A percentile compares a stretch with the other conserved stretches of the same genome.
phyloP scores from a whole-genome alignment of 2,797 vertebrate genomes.

The Huso huso region DNA sequence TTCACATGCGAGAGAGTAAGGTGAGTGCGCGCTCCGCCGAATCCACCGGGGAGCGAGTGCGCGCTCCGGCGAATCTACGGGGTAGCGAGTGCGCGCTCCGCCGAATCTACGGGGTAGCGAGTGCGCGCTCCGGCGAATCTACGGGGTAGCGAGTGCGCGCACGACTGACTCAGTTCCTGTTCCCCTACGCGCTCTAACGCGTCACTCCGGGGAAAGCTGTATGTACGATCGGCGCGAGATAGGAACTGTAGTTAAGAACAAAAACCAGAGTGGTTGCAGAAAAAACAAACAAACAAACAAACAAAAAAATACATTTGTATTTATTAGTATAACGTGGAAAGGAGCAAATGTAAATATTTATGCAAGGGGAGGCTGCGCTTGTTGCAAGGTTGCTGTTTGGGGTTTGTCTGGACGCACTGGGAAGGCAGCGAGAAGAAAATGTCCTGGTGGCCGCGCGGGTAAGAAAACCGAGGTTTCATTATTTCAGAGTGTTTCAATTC shows the following conservation, averaged over 20 bases:
- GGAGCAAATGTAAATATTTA: background rate
- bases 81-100: no score
- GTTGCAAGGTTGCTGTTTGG: background rate
- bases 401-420: constrained; percentile 5
- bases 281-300: no score
- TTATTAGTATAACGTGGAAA: no score
- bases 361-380: background rate
- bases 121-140: constrained; percentile 18
- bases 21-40: no score
- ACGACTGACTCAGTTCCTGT: background rate
- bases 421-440: constrained; percentile 42
- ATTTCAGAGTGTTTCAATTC: no score
- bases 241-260: constrained; percentile 37
- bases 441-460: constrained; percentile 66
- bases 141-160: constrained; percentile 19
- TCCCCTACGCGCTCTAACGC: constrained; percentile 29
- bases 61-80: no score
- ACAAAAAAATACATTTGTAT: no score
- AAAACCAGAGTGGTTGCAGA: background rate
- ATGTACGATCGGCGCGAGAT: constrained; percentile 60
- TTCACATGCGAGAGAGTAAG: no score
- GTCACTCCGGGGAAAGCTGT: constrained; percentile 36
- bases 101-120: no score
- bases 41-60: no score
- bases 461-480: constrained; percentile 21